Conservation (phyloP, 2,113 vertebrate species). For the Heterochromis multidens region DNA sequence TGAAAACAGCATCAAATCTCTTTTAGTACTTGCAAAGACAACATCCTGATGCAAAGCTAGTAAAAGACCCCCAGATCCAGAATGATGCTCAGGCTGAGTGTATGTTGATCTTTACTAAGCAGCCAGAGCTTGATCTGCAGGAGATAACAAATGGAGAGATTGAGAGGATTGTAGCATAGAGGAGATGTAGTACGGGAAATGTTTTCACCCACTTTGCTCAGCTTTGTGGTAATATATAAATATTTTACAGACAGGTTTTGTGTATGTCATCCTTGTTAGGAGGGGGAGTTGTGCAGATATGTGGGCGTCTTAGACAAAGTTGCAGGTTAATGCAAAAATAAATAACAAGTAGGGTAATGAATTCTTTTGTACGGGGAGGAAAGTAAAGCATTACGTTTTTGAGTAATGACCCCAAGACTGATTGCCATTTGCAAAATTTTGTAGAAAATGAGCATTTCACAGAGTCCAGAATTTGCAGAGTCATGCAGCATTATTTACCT, state of each 20-base stretch:
- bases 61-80: background rate
- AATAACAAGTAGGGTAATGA: background rate
- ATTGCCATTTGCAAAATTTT: too few relatives aligned
- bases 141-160: background rate
- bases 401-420: too few relatives aligned
- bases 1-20: background rate
- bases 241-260: background rate
- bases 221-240: background rate
- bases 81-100: background rate
- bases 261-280: background rate
- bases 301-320: background rate
- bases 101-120: background rate
- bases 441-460: too few relatives aligned
- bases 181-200: rapidly evolving
- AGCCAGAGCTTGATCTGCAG: background rate
- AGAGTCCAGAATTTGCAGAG: background rate
- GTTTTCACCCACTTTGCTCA: background rate
- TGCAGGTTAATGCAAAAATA: background rate
- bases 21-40: background rate
- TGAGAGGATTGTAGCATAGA: background rate
- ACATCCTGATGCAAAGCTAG: background rate
- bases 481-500: background rate
- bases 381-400: background rate
- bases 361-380: background rate
- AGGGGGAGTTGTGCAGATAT: background rate